A percentile compares a stretch with the other conserved stretches of the same genome.
Evolutionary conservation across 2,888 invertebrate genomes (phyloP).

Genomic region (Cepaea hortensis): DNA sequence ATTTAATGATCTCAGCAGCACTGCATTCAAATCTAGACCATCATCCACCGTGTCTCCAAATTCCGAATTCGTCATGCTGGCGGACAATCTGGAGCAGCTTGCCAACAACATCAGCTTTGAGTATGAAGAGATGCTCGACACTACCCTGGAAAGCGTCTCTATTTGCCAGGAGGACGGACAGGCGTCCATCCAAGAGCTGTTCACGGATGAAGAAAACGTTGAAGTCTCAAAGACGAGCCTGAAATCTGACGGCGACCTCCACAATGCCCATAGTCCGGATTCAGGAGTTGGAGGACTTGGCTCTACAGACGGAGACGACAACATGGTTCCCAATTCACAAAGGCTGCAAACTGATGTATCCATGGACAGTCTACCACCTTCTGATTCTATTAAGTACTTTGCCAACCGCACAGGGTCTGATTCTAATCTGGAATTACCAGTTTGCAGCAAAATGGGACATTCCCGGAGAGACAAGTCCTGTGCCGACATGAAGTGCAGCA

Average conservation of each 20-base stretch:
- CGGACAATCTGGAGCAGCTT: constrained; percentile 51
- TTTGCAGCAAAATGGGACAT: background rate
- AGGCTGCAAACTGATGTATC: background rate
- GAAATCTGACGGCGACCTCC: constrained; percentile 44
- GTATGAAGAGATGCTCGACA: constrained; percentile 48
- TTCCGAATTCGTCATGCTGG: constrained; percentile 46
- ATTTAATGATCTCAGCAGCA: constrained; percentile 33
- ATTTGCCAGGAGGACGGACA: constrained; percentile 23
- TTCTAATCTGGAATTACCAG: background rate
- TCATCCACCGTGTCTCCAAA: constrained; percentile 45
- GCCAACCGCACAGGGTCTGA: background rate
- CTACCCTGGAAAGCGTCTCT: constrained; percentile 31
- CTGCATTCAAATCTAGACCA: constrained; percentile 4
- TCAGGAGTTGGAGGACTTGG: constrained; percentile 33
- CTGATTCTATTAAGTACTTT: background rate
- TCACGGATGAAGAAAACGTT: constrained; percentile 41
- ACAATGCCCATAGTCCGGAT: constrained; percentile 41
- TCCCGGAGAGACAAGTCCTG: background rate
- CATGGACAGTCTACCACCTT: background rate
- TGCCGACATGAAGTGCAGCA: background rate
- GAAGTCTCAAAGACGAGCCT: background rate
- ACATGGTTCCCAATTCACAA: background rate
- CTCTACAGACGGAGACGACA: constrained; percentile 29
- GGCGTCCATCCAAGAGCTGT: constrained; percentile 28
- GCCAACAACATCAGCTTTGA: constrained; percentile 61